Percentiles rank a stretch among this genome's conserved stretches.
These are phyloP conservation scores for Cantharis lateralis DNA, from an alignment of 2,888 invertebrate genomes.

Conservation along the genomic window DNA sequence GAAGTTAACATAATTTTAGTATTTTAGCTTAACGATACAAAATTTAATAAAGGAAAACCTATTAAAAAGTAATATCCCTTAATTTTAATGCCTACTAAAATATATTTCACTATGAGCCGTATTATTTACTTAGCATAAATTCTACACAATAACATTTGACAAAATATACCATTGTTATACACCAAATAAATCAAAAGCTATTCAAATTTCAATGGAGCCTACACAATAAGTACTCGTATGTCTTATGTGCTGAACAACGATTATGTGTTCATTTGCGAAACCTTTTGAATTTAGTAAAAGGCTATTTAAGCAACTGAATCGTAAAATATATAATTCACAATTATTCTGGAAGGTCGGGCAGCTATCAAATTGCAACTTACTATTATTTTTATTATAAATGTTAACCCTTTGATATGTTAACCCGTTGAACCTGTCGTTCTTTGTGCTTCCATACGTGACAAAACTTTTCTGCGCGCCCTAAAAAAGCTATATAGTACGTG, in stretches of 20 bases:
- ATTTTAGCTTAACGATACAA: neutral
- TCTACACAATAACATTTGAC: constrained; percentile 1
- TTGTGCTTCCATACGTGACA: no score
- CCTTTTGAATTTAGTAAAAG: neutral
- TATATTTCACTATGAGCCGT: neutral
- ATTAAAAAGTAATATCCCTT: neutral
- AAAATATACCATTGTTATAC: neutral
- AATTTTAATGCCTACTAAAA: neutral
- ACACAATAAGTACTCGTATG: neutral
- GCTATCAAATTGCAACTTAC: no score
- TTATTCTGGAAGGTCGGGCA: neutral
- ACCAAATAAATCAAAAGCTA: constrained; percentile 2
- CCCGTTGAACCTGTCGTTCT: no score
- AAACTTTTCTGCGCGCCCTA: no score
- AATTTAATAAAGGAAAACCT: neutral
- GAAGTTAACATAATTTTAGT: neutral
- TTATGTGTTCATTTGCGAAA: neutral
- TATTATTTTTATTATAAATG: no score
- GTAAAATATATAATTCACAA: neutral
- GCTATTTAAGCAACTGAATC: neutral
- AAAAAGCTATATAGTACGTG: no score
- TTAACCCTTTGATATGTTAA: no score
- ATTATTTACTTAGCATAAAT: neutral
- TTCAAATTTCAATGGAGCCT: neutral
- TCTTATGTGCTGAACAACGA: neutral